A percentile compares a stretch with the other conserved stretches of the same genome.
Evolutionary conservation across 35 echinoderm and acorn worm species (phyloP).

Genomic region (Apostichopus californicus): DNA sequence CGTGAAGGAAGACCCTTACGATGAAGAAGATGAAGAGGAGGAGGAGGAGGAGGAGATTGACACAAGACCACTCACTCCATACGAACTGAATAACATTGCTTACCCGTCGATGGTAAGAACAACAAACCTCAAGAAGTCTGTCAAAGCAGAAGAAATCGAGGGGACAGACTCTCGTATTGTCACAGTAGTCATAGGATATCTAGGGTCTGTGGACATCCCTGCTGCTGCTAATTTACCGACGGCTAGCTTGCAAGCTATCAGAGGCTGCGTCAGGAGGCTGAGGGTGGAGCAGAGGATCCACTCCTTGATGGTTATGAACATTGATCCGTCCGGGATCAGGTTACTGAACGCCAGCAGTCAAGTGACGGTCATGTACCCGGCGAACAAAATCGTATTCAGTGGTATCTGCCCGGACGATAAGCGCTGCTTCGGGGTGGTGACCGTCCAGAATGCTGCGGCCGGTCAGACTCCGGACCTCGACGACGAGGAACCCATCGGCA

Average conservation of each 20-base stretch:
- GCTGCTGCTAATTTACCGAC: conserved; percentile 94
- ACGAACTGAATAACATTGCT: conserved; percentile 87
- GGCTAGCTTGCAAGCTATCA: conserved; percentile 94
- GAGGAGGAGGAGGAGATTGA: conserved; percentile 30
- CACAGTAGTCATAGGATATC: conserved; percentile 81
- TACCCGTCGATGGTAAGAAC: conserved; percentile 60
- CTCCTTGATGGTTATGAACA: conserved; percentile 93
- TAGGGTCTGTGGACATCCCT: conserved; percentile 99
- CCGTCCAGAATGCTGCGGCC: conserved; percentile 62
- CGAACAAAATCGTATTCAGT: conserved; percentile 89
- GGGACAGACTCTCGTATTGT: conserved; percentile 2
- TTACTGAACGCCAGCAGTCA: conserved; percentile 76
- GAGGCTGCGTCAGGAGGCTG: conserved; percentile 91
- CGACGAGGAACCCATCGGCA: conserved; percentile 86
- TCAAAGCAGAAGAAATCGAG: neutral
- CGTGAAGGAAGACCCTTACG: conserved; percentile 70
- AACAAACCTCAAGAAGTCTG: neutral
- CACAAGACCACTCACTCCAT: conserved; percentile 75
- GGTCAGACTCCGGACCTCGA: conserved; percentile 56
- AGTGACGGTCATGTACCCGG: conserved; percentile 82
- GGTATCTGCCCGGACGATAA: conserved; percentile 98
- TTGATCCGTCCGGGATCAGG: conserved; percentile 66
- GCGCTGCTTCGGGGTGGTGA: conserved; percentile 95
- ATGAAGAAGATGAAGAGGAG: conserved; percentile 63
- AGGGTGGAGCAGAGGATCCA: conserved; percentile 95